Base-by-base conservation (phyloP, 2,113 vertebrate species). In the Archilochus colubris region DNA sequence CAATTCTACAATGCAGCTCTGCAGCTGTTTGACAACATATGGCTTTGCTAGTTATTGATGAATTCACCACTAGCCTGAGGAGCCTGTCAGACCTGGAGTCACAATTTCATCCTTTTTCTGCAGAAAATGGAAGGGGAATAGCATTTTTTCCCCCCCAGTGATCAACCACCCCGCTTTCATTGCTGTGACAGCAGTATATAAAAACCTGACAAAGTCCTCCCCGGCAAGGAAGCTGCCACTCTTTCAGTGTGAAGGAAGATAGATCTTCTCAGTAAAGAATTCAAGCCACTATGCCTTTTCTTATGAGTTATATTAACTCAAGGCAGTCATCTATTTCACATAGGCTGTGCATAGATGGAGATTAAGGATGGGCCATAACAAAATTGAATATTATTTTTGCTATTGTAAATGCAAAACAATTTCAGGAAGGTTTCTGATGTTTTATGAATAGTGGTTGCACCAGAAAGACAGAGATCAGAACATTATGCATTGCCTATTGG, bases 401-500 rank as follows among this genome's bases (percentile, higher is more conserved):
- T 43, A 24, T 51, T 86, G 27, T 76, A 93, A 75, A 80, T 59
- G 15, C 19, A 55, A 84, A 25, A 36, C 36, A 68, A 20, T 88
- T 90, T 95, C 50, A 69, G 48, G 27, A 83, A 90, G 50, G 40
- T 67, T 14, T 74, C 48, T 88, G n/a, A 46, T 88, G 10, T 44
- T 81, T 91, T 70, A 61, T 58, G 43, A 55, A 66, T 2, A 16
- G 20, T 64, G 73, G 82, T 76, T 90, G 62, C 77, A 61, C 83
- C 31, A 61, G 33, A 66, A 80, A 18, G 33, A 70, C 51, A 63
- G 72, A 70, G 55, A 76, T 74, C 61, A 62, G 83, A 92, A 75
- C 83, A 64, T 50, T 54, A 48, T 23, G 76, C 88, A 40, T 62
- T 90, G 82, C 64, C 23, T 88, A 62, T 67, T 95, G 76, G 86